Evolutionary conservation across 2,113 vertebrate genomes (phyloP), one percentile per base, ranked within the genome.

Genomic region (Gambusia holbrooki): DNA sequence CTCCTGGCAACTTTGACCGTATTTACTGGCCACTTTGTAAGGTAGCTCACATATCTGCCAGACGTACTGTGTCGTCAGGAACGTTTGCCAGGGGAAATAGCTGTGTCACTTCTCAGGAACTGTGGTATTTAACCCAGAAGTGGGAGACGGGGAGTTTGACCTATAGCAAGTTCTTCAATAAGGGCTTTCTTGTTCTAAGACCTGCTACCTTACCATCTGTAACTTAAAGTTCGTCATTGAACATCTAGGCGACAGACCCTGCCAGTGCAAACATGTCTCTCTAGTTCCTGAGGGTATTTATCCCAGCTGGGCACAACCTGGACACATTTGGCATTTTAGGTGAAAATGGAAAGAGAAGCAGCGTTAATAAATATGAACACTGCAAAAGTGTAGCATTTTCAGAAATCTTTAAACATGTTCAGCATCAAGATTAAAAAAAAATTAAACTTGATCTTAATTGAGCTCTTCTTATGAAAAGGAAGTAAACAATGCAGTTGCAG

Each of bases 21-120:
- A 64, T 60, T 66, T 51, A 48, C 62, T 71, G 79, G 62, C 25
- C 77, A 73, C 75, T 74, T 78, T 81, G 79, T 79, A 80, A 85
- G 75, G 77, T 86, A 82, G 70, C 69, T 74, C 71, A 67, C 73
- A 84, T 73, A 74, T 73, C 73, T 78, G 61, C 67, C 40, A 75
- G 37, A 69, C 78, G 45, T 66, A 66, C 83, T 80, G 80, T 80
- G 67, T 82, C 66, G 48, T 77, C 58, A 28, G 19, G 74, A 66
- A 75, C 70, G 40, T 85, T 84, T 72, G 68, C 40, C 71, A 8
- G 35, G 15, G 42, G n/a, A 76, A 84, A 80, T 73, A 72, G 40
- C 37, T 73, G 15, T 70, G 65, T 63, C n/a, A 71, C 66, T 81
- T 79, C 66, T 66, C 54, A 77, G 83, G 51, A 54, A 79, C 77